Evolutionary conservation across 92 coral and sea anemone species (phyloP), one percentile per base, ranked within the genome.

Genomic region (Zoanthus sansibaricus): DNA sequence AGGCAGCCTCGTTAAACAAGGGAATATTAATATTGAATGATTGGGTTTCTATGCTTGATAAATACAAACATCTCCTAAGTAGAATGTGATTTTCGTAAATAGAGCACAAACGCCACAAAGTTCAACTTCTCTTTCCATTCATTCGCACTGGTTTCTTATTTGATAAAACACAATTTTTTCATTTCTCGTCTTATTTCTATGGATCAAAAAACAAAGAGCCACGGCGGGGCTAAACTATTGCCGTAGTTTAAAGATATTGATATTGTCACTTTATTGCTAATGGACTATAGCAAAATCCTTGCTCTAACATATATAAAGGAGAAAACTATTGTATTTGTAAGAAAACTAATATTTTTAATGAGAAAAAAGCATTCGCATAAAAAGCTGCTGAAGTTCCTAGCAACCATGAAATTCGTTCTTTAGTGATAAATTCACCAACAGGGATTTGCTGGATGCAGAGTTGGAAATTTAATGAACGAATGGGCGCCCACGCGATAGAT

Each of bases 331-430:
- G 55, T 66, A 18, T 66, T 64, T 46, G 59, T 64, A 56, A 45
- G 85, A 67, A 80, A 80, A 80, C 66, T 80, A 80, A 80, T 80
- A 20, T 64, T 32, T 80, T 80, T 64, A 21, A 52, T 47, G 85
- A 62, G 75, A 80, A 80, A 21, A 74, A 68, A 55, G 72, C 62
- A 80, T 80, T 80, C 75, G 20, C 74, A 37, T 80, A 45, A 48
- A 78, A 48, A 64, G 46, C 25, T 8, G 20, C 42, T 30, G 6
- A n/a, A 30, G 21, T 45, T 58, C 85, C 49, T 64, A 80, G 85
- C 85, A 80, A 80, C 85, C 73, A 46, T 18, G 42, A 21, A 45
- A 18, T 49, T 42, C 1, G 73, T 30, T 45, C 45, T 12, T 21
- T 62, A 12, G 85, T 67, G 14, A n/a, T 16, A 44, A 80, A 80